Conservation (phyloP, 2,797 vertebrate genomes). For the Macropodus opercularis region DNA sequence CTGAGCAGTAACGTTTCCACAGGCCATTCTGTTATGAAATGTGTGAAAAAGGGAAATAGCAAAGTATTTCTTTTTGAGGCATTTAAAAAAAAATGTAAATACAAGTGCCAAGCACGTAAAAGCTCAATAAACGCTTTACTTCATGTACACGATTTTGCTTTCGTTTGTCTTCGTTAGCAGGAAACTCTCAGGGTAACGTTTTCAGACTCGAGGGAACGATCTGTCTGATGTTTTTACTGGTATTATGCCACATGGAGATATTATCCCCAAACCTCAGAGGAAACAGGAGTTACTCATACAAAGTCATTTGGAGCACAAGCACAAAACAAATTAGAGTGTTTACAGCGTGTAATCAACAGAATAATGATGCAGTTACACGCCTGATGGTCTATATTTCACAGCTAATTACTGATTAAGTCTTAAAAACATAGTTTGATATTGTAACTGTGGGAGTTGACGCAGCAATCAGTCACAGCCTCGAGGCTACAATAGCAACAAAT, state of each 20-base stretch:
- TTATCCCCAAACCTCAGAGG: neutral
- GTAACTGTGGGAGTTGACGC: slow-evolving; percentile 7
- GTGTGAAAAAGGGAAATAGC: slow-evolving; percentile 76
- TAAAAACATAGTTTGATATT: slow-evolving; percentile 11
- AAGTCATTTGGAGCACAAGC: neutral
- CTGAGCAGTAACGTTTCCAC: slow-evolving; percentile 90
- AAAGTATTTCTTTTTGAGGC: slow-evolving; percentile 81
- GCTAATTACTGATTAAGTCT: slow-evolving; percentile 13
- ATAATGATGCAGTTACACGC: neutral
- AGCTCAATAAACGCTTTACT: slow-evolving; percentile 93
- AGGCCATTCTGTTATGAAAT: slow-evolving; percentile 83
- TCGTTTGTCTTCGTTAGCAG: slow-evolving; percentile 9
- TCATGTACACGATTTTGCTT: slow-evolving; percentile 73
- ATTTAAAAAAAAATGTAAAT: slow-evolving; percentile 92
- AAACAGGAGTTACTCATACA: slow-evolving; percentile 20
- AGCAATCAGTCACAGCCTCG: slow-evolving; percentile 10
- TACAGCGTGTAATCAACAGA: slow-evolving; percentile 13
- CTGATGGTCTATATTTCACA: slow-evolving; percentile 1
- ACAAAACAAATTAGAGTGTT: slow-evolving; percentile 11
- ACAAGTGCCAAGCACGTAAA: slow-evolving; percentile 95
- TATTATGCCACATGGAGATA: neutral
- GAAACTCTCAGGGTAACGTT: slow-evolving; percentile 4
- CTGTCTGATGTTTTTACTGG: neutral
- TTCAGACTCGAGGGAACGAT: neutral
- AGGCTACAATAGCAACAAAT: slow-evolving; percentile 36